These are phyloP conservation scores for Streptopelia turtur DNA, from an alignment of 2,797 vertebrate species.

Conservation along the genomic window DNA sequence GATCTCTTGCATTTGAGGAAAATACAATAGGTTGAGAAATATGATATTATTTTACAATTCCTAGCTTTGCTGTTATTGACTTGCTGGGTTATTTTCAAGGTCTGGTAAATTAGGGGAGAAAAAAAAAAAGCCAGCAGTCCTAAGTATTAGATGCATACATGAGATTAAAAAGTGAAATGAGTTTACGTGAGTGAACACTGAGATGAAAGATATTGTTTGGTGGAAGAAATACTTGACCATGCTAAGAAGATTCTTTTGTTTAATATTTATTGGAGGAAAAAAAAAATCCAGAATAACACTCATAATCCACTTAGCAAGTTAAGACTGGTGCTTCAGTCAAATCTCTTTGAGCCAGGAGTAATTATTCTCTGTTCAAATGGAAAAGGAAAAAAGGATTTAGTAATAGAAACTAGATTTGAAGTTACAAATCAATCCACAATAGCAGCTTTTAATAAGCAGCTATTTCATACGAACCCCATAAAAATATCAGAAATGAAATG, in stretches of 20 bases:
- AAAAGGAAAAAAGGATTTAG: constrained; percentile 21
- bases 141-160: neutral
- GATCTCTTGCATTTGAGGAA: neutral
- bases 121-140: neutral
- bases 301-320: constrained; percentile 74
- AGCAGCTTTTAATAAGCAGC: neutral
- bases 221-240: constrained; percentile 45
- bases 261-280: constrained; percentile 36
- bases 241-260: constrained; percentile 62
- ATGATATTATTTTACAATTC: neutral
- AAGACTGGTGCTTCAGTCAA: constrained; percentile 66
- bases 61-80: neutral
- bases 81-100: neutral
- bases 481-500: neutral
- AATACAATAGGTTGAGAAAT: neutral
- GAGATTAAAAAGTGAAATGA: neutral
- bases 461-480: neutral
- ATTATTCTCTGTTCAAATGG: constrained; percentile 67
- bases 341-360: constrained; percentile 56
- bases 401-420: constrained; percentile 12
- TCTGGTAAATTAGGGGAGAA: neutral
- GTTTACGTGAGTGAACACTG: constrained; percentile 9
- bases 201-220: neutral
- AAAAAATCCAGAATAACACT: constrained; percentile 26
- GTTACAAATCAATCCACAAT: neutral